Percentiles rank a stretch among this genome's conserved stretches.
These are phyloP conservation scores for Agapornis canus DNA, from an alignment of 2,797 vertebrate genomes.

Conservation along the genomic window DNA sequence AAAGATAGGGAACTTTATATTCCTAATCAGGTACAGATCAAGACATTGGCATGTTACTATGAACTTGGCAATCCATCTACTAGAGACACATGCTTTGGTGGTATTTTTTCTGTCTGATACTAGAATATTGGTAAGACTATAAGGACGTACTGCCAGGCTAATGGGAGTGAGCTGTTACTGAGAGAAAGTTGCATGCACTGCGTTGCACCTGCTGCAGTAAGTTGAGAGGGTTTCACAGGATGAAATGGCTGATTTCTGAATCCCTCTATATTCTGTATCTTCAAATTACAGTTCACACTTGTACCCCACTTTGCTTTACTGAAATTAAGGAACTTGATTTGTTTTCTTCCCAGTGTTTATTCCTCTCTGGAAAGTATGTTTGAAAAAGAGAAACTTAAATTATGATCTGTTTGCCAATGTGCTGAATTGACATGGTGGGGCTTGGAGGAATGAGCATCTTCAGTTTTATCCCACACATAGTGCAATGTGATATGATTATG, in stretches of 20 bases:
- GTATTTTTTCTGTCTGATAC: neutral
- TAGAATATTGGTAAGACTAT: neutral
- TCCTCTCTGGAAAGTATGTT: neutral
- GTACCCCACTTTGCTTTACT: neutral
- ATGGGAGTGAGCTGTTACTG: neutral
- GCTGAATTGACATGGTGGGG: neutral
- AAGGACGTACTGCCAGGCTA: rapidly evolving
- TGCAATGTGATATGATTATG: neutral
- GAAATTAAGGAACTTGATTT: neutral
- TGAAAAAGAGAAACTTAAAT: neutral
- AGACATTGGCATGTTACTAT: neutral
- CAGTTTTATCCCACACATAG: neutral
- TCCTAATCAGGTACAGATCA: neutral
- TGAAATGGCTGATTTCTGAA: neutral
- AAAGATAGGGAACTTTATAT: neutral
- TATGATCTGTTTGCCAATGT: neutral
- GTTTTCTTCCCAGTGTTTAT: neutral
- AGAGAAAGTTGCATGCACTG: neutral
- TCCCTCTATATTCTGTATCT: neutral
- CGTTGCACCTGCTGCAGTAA: neutral
- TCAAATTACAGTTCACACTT: neutral
- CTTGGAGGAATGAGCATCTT: neutral
- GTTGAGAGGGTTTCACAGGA: neutral
- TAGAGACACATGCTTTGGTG: neutral
- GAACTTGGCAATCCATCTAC: neutral